Conservation (phyloP, 2,113 vertebrate genomes). For the Meleagris gallopavo region DNA sequence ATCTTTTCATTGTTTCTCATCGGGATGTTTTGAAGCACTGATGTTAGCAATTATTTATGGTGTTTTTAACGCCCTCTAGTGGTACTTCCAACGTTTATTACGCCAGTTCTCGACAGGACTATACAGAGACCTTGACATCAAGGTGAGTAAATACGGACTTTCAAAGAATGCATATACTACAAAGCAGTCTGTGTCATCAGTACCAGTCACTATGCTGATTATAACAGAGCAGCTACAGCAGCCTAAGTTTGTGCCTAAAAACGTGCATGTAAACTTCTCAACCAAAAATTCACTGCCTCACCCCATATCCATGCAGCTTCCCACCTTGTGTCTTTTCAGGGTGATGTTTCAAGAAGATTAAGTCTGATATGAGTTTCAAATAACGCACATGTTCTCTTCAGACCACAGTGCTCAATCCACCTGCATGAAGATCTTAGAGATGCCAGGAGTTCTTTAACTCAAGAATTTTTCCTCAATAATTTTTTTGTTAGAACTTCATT, state of each 20-base stretch:
- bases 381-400: fast-evolving
- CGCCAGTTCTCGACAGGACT: fast-evolving
- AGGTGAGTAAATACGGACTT: fast-evolving
- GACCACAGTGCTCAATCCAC: neutral
- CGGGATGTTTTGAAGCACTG: neutral
- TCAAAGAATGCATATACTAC: neutral
- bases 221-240: neutral
- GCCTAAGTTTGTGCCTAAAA: fast-evolving
- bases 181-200: fast-evolving
- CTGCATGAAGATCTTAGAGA: neutral
- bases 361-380: neutral
- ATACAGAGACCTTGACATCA: fast-evolving
- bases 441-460: neutral
- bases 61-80: slow-evolving; percentile 47
- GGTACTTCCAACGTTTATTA: neutral
- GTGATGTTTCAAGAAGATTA: neutral
- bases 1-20: neutral
- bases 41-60: neutral
- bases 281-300: fast-evolving
- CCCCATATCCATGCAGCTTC: fast-evolving
- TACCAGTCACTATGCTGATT: fast-evolving
- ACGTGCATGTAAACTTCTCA: neutral
- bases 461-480: too few relatives aligned
- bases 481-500: neutral
- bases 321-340: fast-evolving